Percentiles rank a stretch among this genome's conserved stretches.
These are phyloP conservation scores for Rhyacophila evoluta DNA, from an alignment of 2,888 invertebrate species.

Conservation along the genomic window DNA sequence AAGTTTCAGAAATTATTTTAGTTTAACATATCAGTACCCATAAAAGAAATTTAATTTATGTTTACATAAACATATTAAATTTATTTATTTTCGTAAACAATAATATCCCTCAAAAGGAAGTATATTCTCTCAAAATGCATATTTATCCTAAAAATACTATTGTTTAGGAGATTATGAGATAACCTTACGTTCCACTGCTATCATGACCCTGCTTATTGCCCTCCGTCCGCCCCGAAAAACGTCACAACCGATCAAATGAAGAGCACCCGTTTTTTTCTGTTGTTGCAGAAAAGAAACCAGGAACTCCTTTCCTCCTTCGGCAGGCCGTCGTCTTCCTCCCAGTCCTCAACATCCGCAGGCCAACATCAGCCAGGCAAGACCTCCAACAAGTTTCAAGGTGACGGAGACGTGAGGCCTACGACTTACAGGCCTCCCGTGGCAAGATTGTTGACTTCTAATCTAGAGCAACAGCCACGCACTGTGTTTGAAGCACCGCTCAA, in stretches of 20 bases:
- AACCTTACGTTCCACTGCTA: not conserved
- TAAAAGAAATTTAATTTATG: no score
- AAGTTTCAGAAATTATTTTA: no score
- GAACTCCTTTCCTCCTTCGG: slow-evolving; percentile 60
- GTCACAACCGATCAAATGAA: slow-evolving; percentile 41
- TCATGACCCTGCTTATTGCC: not conserved
- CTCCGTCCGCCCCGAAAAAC: slow-evolving; percentile 4
- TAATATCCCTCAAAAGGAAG: no score
- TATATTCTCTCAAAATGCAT: no score
- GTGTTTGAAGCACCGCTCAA: slow-evolving; percentile 53
- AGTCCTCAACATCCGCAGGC: slow-evolving; percentile 35
- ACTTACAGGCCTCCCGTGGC: slow-evolving; percentile 62
- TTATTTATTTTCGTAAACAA: no score
- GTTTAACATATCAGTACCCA: no score
- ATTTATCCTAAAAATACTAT: no score
- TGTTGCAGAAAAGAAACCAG: slow-evolving; percentile 70
- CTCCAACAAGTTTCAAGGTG: slow-evolving; percentile 50
- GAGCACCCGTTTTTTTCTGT: slow-evolving; percentile 55
- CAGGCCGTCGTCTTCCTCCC: slow-evolving; percentile 49
- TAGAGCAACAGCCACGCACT: slow-evolving; percentile 54
- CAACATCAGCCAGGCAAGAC: slow-evolving; percentile 26
- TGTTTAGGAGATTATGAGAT: not conserved
- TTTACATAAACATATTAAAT: no score
- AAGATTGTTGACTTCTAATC: slow-evolving; percentile 54
- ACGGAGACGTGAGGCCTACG: slow-evolving; percentile 60